Evolutionary conservation across 1,140 invertebrate genomes (phyloP), one percentile per base, ranked within the genome.

Genomic region (Drosophila nigrodunni): DNA sequence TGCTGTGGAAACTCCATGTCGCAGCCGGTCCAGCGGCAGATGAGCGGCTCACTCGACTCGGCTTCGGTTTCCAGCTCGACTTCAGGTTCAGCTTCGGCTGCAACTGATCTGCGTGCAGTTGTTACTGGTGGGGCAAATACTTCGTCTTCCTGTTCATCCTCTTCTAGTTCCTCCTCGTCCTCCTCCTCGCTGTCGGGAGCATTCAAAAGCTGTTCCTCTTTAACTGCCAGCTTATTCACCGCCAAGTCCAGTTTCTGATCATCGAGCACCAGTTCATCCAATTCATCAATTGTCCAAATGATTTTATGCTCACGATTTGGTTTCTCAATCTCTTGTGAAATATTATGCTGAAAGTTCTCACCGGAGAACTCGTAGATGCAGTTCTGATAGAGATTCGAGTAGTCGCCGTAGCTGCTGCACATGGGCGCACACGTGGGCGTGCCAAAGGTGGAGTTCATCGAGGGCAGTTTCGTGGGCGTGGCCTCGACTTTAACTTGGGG

Each of bases 11-110:
- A 98, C 46, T 94, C 93, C 70, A 94, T 94, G 78, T 96, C 96
- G 90, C 98, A 99, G 69, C 96, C 95, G 41, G 96, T 95, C 98
- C 98, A 99, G 59, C 95, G 94, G 90, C 98, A 99, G 13, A 91
- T 75, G 9, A 90, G 64, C 4, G 94, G 93, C 30, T 78, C 39
- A 3, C 46, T 10, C 30, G 77, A 47, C n/a, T 70, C 74, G 0
- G 52, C 4, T 4, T 88, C 80, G 1, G 34, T 54, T 7, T 85
- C 89, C 0, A 50, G 9, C 10, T 30, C 25, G 25, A 30, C 25
- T 30, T 30, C 25, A 2, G 75, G 54, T 10, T 70, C 74, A 0
- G 47, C 4, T 4, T 88, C 80, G 0, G 25, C 58, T 7, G 82
- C 85, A 0, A 50, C 39, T 11, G 39, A 41, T 11, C 39, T 41